Conservation (phyloP, 1,140 invertebrate genomes). For the Leptonema lineaticorne region DNA sequence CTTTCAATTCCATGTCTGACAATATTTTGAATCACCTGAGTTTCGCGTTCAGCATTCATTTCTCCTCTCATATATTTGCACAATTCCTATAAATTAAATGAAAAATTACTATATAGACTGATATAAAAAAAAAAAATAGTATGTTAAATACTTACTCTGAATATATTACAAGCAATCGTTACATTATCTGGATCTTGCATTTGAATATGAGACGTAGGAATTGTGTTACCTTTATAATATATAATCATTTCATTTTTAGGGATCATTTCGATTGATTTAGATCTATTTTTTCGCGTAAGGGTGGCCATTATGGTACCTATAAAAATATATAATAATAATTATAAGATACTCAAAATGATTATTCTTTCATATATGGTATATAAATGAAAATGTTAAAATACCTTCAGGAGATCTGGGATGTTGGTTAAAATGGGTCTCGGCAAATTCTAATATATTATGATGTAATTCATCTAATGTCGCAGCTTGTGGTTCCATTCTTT, state of each 20-base stretch:
- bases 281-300: conserved; percentile 73
- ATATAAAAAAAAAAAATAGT: background rate
- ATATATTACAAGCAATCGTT: conserved; percentile 84
- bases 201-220: conserved; percentile 92
- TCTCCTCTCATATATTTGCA: conserved; percentile 86
- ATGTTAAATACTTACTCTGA: conserved; percentile 67
- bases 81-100: conserved; percentile 65
- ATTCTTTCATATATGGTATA: conserved; percentile 56
- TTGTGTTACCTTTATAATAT: conserved; percentile 83
- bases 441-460: conserved; percentile 90
- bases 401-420: conserved; percentile 82
- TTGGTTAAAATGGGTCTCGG: conserved; percentile 89
- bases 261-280: conserved; percentile 74
- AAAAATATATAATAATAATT: conserved; percentile 22
- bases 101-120: background rate
- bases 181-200: conserved; percentile 95
- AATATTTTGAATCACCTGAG: conserved; percentile 79
- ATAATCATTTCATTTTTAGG: conserved; percentile 92
- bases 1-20: conserved; percentile 84
- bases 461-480: conserved; percentile 53
- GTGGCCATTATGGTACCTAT: conserved; percentile 83
- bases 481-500: conserved; percentile 59
- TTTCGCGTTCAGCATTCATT: conserved; percentile 78
- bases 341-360: background rate
- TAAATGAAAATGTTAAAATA: conserved; percentile 37